Evolutionary conservation across 1,140 invertebrate genomes (phyloP).

Genomic region (Varroa destructor): DNA sequence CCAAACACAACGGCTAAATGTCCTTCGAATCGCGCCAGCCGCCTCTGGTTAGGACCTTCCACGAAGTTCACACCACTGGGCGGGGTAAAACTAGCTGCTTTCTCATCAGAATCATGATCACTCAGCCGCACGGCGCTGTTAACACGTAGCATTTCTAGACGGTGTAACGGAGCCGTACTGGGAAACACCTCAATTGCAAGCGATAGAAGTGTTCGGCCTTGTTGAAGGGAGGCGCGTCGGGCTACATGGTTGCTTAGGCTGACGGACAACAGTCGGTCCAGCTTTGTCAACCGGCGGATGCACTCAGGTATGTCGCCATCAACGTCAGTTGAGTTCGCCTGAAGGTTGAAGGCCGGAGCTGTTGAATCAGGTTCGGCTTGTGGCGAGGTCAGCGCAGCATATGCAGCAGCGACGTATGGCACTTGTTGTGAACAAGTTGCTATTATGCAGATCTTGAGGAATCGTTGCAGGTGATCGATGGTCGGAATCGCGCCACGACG

Average conservation of each 20-base stretch:
- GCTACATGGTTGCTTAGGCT: constrained; percentile 19
- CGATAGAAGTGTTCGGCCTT: background rate
- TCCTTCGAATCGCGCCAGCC: background rate
- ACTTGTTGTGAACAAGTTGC: constrained; percentile 19
- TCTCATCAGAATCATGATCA: no score
- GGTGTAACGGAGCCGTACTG: background rate
- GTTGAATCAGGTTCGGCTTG: background rate
- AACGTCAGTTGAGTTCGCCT: background rate
- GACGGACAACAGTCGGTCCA: background rate
- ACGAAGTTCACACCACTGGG: no score
- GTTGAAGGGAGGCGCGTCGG: constrained; percentile 12
- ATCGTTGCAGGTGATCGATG: background rate
- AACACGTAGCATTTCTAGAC: background rate
- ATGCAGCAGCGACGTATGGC: background rate
- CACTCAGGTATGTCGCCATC: background rate
- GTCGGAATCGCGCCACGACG: constrained; percentile 9
- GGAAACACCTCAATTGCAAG: constrained; percentile 11
- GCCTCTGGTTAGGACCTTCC: no score
- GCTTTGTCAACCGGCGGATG: background rate
- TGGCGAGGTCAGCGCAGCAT: background rate
- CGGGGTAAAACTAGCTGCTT: no score
- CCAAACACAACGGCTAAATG: constrained; percentile 11
- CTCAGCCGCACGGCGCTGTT: background rate
- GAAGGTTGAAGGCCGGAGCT: background rate
- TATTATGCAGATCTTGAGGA: constrained; percentile 12